phyloP scores from a whole-genome alignment of 2,888 invertebrate species.

The Esperia sulphurella region DNA sequence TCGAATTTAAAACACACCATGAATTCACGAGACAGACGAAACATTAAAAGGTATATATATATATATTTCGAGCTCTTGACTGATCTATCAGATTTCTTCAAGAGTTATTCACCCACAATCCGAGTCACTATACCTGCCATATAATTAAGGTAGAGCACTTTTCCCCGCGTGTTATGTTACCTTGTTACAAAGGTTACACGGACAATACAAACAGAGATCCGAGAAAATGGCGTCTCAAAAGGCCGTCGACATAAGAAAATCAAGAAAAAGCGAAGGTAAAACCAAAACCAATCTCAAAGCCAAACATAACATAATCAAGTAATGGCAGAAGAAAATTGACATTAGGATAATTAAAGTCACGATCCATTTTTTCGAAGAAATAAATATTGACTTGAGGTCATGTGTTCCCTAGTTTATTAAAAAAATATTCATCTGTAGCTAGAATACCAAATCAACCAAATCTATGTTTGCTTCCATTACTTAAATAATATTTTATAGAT shows the following conservation, averaged over 20 bases:
- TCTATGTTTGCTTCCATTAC: neutral
- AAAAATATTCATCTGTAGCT: too few species aligned
- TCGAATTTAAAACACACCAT: too few species aligned
- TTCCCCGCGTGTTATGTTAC: neutral
- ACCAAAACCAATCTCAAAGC: neutral
- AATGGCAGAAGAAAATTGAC: neutral
- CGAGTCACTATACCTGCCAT: neutral
- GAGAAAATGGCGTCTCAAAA: neutral
- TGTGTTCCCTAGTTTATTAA: too few species aligned
- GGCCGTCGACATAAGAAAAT: neutral
- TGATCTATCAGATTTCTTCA: too few species aligned
- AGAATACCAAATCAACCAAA: too few species aligned
- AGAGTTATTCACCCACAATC: neutral
- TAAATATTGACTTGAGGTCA: too few species aligned
- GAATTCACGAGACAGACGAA: too few species aligned
- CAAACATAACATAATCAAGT: neutral
- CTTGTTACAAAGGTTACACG: neutral
- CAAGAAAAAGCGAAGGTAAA: neutral
- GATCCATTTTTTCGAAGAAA: neutral
- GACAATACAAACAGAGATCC: constrained; percentile 1
- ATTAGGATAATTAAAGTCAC: neutral
- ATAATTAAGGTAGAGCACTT: neutral
- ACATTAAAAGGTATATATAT: too few species aligned
- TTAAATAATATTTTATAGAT: neutral
- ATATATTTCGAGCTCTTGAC: too few species aligned